Evolutionary conservation across 2,113 vertebrate species (phyloP).

Genomic region (Isurus oxyrinchus): DNA sequence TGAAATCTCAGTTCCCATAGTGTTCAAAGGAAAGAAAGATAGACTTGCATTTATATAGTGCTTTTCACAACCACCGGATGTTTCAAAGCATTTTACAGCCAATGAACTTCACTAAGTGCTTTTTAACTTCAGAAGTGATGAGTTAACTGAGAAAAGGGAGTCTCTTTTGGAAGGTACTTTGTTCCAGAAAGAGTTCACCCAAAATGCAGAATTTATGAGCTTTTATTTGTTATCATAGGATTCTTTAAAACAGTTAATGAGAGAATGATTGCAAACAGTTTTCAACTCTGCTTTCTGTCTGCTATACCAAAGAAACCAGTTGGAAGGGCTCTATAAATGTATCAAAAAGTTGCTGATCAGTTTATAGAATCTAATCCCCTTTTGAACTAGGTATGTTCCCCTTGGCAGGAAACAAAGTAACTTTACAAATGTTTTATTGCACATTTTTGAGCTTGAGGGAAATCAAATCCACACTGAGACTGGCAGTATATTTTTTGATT

Average conservation of each 20-base stretch:
- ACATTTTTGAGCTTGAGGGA: not conserved
- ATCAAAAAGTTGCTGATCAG: not conserved
- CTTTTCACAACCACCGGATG: not conserved
- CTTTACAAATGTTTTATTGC: not conserved
- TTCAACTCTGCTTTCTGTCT: not conserved
- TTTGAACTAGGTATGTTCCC: not conserved
- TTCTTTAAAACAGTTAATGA: not conserved
- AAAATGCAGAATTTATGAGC: not conserved
- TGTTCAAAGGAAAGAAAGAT: not conserved
- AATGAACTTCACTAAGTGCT: not conserved
- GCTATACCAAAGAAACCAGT: not conserved
- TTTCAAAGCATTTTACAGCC: not conserved
- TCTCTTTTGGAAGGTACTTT: not conserved
- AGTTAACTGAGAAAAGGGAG: conserved; percentile 8
- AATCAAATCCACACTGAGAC: not conserved
- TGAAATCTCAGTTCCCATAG: not conserved
- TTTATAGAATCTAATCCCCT: not conserved
- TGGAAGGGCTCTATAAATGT: not conserved
- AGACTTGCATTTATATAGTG: not conserved
- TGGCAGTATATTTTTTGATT: not conserved
- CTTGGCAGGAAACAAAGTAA: not conserved
- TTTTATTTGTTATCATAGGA: not conserved
- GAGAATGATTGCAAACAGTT: not conserved
- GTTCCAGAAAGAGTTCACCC: not conserved
- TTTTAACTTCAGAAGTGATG: not conserved